Evolutionary conservation across 2,797 vertebrate species (phyloP).

Genomic region (Epinephelus coioides): DNA sequence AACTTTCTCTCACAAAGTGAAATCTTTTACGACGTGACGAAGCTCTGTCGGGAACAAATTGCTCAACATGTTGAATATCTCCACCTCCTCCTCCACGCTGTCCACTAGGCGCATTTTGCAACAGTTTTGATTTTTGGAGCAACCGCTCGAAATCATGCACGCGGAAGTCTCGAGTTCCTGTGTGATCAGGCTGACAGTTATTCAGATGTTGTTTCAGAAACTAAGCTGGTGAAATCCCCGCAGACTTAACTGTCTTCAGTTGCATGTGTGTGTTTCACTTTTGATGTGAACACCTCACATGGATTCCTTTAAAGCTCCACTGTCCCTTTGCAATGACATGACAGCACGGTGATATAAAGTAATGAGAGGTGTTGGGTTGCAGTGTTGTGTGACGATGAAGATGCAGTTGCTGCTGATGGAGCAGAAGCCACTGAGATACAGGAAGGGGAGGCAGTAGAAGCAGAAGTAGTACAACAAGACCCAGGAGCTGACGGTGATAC

Average conservation of each 20-base stretch:
- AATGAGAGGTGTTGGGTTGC: slow-evolving; percentile 50
- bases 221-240: background rate
- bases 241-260: background rate
- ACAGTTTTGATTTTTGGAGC: slow-evolving; percentile 45
- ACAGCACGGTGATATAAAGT: background rate
- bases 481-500: fast-evolving
- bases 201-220: slow-evolving; percentile 15
- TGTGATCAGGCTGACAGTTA: slow-evolving; percentile 18
- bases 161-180: slow-evolving; percentile 58
- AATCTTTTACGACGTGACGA: slow-evolving; percentile 19
- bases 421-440: fast-evolving
- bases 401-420: fast-evolving
- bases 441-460: fast-evolving
- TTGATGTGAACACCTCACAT: background rate
- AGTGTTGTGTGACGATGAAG: slow-evolving; percentile 50
- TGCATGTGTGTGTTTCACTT: slow-evolving; percentile 3
- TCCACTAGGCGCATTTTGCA: slow-evolving; percentile 40
- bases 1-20: background rate
- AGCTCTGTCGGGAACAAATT: slow-evolving; percentile 43
- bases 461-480: background rate
- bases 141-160: slow-evolving; percentile 18
- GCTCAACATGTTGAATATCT: slow-evolving; percentile 45
- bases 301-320: background rate
- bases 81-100: background rate
- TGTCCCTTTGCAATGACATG: background rate